Conservation (phyloP, 2,797 vertebrate species). For the Adrianichthys oophorus region DNA sequence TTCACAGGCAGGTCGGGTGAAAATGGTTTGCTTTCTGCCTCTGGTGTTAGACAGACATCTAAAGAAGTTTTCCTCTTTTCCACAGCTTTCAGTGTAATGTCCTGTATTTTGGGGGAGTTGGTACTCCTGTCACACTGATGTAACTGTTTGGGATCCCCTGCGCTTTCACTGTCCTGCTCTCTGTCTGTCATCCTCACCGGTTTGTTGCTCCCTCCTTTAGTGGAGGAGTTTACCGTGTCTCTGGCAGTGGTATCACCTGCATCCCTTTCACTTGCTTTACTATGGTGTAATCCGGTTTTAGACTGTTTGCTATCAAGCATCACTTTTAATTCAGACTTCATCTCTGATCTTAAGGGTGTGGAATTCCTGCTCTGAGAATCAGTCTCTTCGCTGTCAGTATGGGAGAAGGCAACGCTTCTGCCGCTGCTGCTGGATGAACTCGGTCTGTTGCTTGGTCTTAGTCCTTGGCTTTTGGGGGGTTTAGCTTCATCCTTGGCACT, state of each 20-base stretch:
- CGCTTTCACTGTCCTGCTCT: conserved; percentile 60
- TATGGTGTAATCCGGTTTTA: conserved; percentile 23
- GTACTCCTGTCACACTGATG: conserved; percentile 53
- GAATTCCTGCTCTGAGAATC: conserved; percentile 44
- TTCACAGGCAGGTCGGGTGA: conserved; percentile 33
- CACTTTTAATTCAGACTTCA: conserved; percentile 57
- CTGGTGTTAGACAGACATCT: conserved; percentile 60
- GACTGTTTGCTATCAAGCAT: conserved; percentile 58
- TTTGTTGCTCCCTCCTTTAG: conserved; percentile 37
- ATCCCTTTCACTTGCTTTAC: conserved; percentile 42
- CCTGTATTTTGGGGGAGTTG: conserved; percentile 72
- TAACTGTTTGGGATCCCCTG: conserved; percentile 62
- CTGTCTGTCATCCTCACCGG: conserved; percentile 57
- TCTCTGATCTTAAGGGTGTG: conserved; percentile 41
- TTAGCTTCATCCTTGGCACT: conserved; percentile 43
- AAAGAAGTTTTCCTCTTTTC: conserved; percentile 74
- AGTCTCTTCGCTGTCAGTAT: conserved; percentile 49
- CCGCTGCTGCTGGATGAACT: conserved; percentile 60
- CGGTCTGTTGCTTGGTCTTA: conserved; percentile 64
- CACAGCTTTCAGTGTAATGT: conserved; percentile 64
- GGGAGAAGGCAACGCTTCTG: conserved; percentile 56
- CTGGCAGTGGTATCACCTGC: conserved; percentile 42
- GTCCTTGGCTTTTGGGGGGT: conserved; percentile 37
- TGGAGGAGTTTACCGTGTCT: conserved; percentile 40
- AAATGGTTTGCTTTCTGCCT: conserved; percentile 57